Percentiles rank a stretch among this genome's conserved stretches.
phyloP scores from a whole-genome alignment of 2,113 vertebrate species.

The Dicrurus megarhynchus region DNA sequence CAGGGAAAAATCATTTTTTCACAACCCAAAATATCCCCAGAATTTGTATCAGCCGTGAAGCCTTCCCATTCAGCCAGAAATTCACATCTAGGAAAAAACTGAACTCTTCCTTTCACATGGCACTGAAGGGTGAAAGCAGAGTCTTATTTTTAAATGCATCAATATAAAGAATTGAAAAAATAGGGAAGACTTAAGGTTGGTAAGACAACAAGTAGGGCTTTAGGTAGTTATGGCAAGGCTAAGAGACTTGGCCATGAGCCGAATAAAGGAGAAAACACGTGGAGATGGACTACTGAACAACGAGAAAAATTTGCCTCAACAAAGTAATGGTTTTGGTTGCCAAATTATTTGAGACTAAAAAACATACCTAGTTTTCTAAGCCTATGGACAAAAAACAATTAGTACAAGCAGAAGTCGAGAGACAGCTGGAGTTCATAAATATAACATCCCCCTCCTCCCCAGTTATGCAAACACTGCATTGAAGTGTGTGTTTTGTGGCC shows the following conservation, averaged over 20 bases:
- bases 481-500: not conserved
- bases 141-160: not conserved
- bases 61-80: not conserved
- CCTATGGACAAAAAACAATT: not conserved
- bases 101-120: not conserved
- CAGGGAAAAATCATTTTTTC: not conserved
- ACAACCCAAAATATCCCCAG: not conserved
- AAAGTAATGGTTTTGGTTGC: not conserved
- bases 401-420: not conserved
- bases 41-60: not conserved
- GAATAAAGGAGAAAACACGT: not conserved
- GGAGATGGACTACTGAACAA: not conserved
- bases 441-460: not conserved
- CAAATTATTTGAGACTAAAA: not conserved
- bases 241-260: not conserved
- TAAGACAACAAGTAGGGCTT: not conserved
- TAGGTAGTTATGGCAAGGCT: not conserved
- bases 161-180: not conserved
- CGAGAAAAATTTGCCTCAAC: not conserved
- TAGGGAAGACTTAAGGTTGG: not conserved
- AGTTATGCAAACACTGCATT: not conserved
- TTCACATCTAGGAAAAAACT: not conserved
- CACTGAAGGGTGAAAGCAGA: not conserved
- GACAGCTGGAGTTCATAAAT: not conserved
- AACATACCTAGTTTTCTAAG: not conserved